Percentiles rank a stretch among this genome's conserved stretches.
Conservation (phyloP, 2,888 invertebrate species). For the Drosophila tanythrix region DNA sequence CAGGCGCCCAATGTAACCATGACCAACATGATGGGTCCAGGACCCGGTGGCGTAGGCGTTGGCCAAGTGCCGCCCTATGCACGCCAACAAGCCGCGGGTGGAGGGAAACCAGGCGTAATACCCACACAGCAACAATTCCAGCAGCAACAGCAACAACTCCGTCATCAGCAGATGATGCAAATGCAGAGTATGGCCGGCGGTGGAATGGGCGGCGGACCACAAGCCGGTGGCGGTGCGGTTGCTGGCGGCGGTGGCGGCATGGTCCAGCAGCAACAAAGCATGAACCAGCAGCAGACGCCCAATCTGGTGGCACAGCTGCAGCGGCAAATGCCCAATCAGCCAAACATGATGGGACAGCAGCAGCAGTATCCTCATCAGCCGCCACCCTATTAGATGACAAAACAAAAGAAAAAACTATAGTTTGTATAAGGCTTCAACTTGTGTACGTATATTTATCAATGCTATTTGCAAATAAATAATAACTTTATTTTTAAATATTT, state of each 20-base stretch:
- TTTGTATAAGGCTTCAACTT: constrained; percentile 41
- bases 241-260: constrained; percentile 82
- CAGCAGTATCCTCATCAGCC: constrained; percentile 85
- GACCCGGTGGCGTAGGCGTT: constrained; percentile 69
- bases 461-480: constrained; percentile 68
- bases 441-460: constrained; percentile 63
- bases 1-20: constrained; percentile 94
- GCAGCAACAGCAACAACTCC: constrained; percentile 89
- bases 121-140: constrained; percentile 83
- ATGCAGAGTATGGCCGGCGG: constrained; percentile 86
- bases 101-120: constrained; percentile 82
- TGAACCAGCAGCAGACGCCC: constrained; percentile 87
- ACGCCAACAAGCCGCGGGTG: constrained; percentile 85
- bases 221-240: constrained; percentile 73
- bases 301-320: constrained; percentile 89
- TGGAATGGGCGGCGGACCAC: constrained; percentile 81
- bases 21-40: constrained; percentile 86
- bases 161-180: constrained; percentile 89
- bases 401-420: constrained; percentile 20
- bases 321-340: constrained; percentile 86
- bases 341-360: constrained; percentile 84
- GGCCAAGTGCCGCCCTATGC: constrained; percentile 93
- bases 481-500: constrained; percentile 45
- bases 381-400: constrained; percentile 60
- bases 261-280: constrained; percentile 85